Evolutionary conservation across 2,888 invertebrate genomes (phyloP).

Genomic region (Laspeyria flexula): DNA sequence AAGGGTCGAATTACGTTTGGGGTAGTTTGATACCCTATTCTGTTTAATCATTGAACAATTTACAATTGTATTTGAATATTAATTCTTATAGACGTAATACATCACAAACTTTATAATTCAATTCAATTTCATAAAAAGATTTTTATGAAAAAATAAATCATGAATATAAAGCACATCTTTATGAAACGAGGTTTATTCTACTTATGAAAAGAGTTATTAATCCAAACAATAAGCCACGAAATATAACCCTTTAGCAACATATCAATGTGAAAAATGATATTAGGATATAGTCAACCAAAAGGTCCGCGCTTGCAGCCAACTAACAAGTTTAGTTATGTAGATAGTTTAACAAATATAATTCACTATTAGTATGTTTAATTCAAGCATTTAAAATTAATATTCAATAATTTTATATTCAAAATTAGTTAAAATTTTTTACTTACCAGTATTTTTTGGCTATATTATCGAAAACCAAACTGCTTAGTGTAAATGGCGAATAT

Average conservation of each 20-base stretch:
- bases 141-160: too few relatives aligned
- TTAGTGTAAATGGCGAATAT: background rate
- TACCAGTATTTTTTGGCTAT: conserved; percentile 19
- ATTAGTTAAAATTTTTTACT: too few relatives aligned
- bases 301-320: background rate
- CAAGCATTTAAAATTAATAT: background rate
- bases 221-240: background rate
- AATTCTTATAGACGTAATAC: too few relatives aligned
- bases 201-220: background rate
- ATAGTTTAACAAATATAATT: background rate
- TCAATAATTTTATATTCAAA: too few relatives aligned
- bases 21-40: too few relatives aligned
- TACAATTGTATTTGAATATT: too few relatives aligned
- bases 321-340: background rate
- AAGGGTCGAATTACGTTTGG: too few relatives aligned
- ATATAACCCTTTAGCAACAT: background rate
- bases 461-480: background rate
- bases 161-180: too few relatives aligned
- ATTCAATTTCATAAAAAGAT: too few relatives aligned
- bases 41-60: too few relatives aligned
- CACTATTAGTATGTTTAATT: background rate
- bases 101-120: too few relatives aligned
- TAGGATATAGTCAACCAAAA: background rate
- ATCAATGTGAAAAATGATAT: background rate
- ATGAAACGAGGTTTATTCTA: too few relatives aligned